Base-by-base conservation (phyloP, 2,113 vertebrate species). In the Syngnathus scovelli region DNA sequence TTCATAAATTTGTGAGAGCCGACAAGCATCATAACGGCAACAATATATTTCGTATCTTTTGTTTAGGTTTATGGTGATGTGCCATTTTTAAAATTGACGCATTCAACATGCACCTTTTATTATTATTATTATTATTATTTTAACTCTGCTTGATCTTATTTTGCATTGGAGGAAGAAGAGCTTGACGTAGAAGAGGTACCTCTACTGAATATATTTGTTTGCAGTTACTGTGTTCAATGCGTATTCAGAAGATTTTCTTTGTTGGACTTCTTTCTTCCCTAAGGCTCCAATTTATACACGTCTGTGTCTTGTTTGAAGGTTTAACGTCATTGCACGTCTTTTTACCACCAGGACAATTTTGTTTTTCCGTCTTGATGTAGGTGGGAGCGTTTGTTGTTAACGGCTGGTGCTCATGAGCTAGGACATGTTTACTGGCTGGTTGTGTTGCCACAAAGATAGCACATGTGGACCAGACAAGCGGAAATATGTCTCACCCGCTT, bases 141-240 rank as follows among this genome's bases (percentile, higher is more conserved):
- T 36, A 77, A 78, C 43, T 49, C 39, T 7, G 38, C 69, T 21
- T 82, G n/a, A 61, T 87, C 75, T 81, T 44, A 71, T 81, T 38
- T 69, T 68, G 58, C 13, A 49, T 73, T 88, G 86, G 89, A 92
- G 41, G 90, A 91, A 82, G 90, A 90, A 70, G 90, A 91, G 64
- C 83, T 70, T 33, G 88, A 87, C 56, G 77, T 44, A 52, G 68
- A 87, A 79, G 91, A 91, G 90, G 91, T 91, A 92, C 52, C 8
- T 7, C 9, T 27, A 51, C 49, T 52, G 8, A 8, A 19, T n/a
- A 55, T 5, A 23, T 12, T 55, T 55, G 52, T 27, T 55, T 27
- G 52, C n/a, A 3, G n/a, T 54, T n/a, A 23, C 1, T 18, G 13
- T 19, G 48, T 18, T 52, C n/a, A 52, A 18, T 52, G 19, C 9